Base-by-base conservation (phyloP, 2,113 vertebrate genomes). In the Notarius quadriscutis region DNA sequence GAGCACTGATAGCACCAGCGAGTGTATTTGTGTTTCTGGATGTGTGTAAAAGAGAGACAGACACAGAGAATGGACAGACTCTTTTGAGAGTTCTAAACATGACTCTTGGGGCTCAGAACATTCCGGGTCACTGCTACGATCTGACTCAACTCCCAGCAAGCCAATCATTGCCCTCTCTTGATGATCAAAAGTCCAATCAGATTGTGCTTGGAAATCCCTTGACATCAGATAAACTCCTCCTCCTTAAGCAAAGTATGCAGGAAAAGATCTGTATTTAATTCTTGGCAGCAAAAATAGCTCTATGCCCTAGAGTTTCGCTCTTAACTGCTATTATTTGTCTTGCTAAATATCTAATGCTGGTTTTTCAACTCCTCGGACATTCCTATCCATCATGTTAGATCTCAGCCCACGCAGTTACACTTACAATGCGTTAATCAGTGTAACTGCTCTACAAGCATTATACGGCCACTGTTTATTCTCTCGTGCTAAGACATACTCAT, bases 171-270 rank as follows among this genome's bases (percentile, higher is more conserved):
- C 17, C 92, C 92, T 0, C 92, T 90, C 91, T 94, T 95, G 93
- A 94, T 93, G 93, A 95, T 93, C 92, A 92, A 92, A 0, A 91
- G 94, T 88, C 95, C 95, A 92, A 96, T 96, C 92, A 95, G 93
- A 86, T 60, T 87, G 74, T 86, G 82, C 51, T 50, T 83, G 82
- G 53, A 81, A 87, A 91, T 87, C 74, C 87, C 88, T 72, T 50
- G 87, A 53, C 69, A 74, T 63, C 83, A 85, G 62, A 85, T 89
- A 65, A 51, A 27, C 81, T 83, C 41, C 83, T 89, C 79, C 86
- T 60, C 65, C 27, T 84, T 30, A 27, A 51, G 57, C 60, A 15
- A 41, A 84, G 79, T 83, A 15, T 82, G 85, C 78, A 2, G 84
- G 88, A 89, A 62, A 89, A 88, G 65, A 77, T 30, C 53, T 63